Conservation (phyloP, 2,797 vertebrate species). For the Denticeps clupeoides region DNA sequence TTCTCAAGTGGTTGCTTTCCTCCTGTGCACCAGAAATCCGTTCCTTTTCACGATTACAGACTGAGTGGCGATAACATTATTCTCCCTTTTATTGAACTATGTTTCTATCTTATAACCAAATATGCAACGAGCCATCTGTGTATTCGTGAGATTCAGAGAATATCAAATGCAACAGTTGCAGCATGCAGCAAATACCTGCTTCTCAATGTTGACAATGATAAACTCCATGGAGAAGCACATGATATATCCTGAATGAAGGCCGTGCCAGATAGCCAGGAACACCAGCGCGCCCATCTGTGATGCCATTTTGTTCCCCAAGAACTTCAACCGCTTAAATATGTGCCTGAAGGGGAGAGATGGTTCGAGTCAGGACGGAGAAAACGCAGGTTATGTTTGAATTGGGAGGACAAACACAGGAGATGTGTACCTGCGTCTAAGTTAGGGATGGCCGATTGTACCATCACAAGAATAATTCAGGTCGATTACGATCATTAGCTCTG, state of each 20-base stretch:
- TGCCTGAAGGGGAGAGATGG: slow-evolving; percentile 74
- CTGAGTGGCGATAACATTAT: too few species aligned
- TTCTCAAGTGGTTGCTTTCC: too few species aligned
- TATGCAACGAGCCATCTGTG: not conserved
- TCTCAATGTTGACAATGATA: slow-evolving; percentile 84
- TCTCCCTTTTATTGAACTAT: too few species aligned
- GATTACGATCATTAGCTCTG: too few species aligned
- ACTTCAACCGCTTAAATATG: slow-evolving; percentile 87
- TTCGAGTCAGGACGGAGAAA: not conserved
- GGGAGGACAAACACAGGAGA: not conserved
- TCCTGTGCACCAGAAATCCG: too few species aligned
- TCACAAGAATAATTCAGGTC: too few species aligned
- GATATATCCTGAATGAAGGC: slow-evolving; percentile 89
- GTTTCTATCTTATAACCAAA: too few species aligned
- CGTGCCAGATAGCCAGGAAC: slow-evolving; percentile 90
- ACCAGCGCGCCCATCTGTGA: slow-evolving; percentile 79
- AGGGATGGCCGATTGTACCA: too few species aligned
- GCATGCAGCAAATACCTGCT: too few species aligned
- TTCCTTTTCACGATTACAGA: too few species aligned
- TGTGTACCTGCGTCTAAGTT: too few species aligned
- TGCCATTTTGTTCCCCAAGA: slow-evolving; percentile 81
- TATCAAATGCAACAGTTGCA: too few species aligned
- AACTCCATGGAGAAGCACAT: slow-evolving; percentile 95
- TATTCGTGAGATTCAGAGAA: not conserved
- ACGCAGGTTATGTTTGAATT: not conserved